Evolutionary conservation across 2,797 vertebrate species (phyloP), one percentile per base, ranked within the genome.

Genomic region (Bovichtus diacanthus): DNA sequence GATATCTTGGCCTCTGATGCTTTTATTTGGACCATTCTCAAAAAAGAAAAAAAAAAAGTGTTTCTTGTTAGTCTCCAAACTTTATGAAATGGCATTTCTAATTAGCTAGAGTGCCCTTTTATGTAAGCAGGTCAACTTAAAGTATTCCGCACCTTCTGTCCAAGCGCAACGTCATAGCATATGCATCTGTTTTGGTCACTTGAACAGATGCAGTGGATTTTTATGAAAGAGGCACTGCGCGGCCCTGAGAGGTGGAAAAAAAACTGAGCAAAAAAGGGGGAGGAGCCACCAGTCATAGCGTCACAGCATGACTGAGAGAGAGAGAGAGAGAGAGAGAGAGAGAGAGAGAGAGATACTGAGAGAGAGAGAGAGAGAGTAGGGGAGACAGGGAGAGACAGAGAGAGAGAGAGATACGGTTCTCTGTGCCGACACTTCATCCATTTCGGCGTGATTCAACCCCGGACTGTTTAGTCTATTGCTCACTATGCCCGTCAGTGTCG

Each of bases 171-270:
- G 6, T 56, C 29, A 34, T 41, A 18, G 16, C 44, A 1, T 46
- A n/a, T n/a, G 19, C 2, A 12, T 6, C 5, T 6, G 9, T 27
- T 53, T 50, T 21, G 8, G 23, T 31, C 68, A 9, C 18, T 6
- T 16, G 38, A 29, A 31, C 44, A 34, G 61, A n/a, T n/a, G 27
- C 46, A 12, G 64, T 13, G 53, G 47, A 1, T 23, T 50, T 63
- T 65, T 34, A 3, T 70, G 76, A 75, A 34, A 31, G 71, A 76
- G 60, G 56, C 75, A 27, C 62, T 31, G 74, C 56, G 39, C 46
- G 16, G 67, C 43, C 1, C 19, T 3, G 38, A 54, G 80, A 77
- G 54, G 41, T 75, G 81, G 84, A 83, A 90, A 87, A 87, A 90
- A 83, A 84, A 36, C 76, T 2, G 70, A 29, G 51, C 8, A 46